These are phyloP conservation scores for Macroglossus sobrinus DNA, from an alignment of 2,113 vertebrate species.

Conservation along the genomic window DNA sequence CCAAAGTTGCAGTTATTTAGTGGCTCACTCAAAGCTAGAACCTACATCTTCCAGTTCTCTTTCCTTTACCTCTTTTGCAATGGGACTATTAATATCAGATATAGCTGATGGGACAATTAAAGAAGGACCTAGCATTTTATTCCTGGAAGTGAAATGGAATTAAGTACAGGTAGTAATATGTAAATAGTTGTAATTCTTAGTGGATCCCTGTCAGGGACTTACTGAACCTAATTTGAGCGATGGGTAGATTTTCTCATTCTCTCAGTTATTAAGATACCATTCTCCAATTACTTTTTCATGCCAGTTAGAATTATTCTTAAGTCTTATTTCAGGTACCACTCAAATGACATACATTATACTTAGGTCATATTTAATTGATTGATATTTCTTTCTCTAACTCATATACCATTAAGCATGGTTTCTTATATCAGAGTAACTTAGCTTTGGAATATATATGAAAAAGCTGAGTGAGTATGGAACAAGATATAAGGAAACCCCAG, in stretches of 20 bases:
- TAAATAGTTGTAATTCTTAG: background rate
- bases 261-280: background rate
- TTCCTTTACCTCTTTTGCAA: background rate
- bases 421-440: background rate
- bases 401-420: slow-evolving; percentile 24
- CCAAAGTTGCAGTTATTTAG: background rate
- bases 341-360: background rate
- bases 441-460: slow-evolving; percentile 49
- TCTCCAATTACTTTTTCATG: background rate
- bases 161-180: background rate
- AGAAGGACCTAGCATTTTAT: background rate
- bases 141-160: background rate
- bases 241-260: background rate
- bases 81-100: background rate
- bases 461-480: slow-evolving; percentile 21
- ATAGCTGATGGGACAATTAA: background rate
- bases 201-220: background rate
- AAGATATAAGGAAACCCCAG: background rate
- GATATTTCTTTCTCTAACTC: slow-evolving; percentile 1
- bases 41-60: background rate
- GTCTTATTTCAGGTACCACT: background rate
- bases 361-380: background rate
- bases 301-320: slow-evolving; percentile 3
- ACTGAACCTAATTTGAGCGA: background rate
- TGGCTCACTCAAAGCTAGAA: background rate